Percentiles rank a stretch among this genome's conserved stretches.
Conservation (phyloP, 1,140 invertebrate species). For the Neotoxoptera formosana region DNA sequence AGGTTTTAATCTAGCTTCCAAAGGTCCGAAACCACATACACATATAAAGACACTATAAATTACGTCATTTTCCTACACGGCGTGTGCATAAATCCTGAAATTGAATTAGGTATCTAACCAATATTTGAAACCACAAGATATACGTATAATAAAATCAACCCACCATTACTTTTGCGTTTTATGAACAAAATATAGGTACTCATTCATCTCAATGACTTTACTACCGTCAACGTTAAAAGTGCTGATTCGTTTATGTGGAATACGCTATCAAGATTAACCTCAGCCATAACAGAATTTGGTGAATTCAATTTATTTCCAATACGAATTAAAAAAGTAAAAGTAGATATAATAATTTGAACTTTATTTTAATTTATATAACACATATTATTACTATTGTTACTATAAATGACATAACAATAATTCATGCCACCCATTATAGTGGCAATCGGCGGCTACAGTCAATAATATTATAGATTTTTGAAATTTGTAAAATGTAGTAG, state of each 20-base stretch:
- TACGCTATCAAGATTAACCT: background rate
- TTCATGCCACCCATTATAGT: background rate
- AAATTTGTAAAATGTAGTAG: background rate
- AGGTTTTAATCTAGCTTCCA: no score
- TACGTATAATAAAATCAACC: no score
- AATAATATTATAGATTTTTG: background rate
- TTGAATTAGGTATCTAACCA: background rate
- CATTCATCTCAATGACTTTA: no score
- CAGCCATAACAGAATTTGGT: background rate
- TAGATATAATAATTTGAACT: background rate
- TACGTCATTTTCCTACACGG: no score
- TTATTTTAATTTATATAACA: no score
- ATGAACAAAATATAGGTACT: background rate
- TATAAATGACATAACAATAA: no score
- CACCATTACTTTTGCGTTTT: background rate
- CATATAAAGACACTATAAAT: no score
- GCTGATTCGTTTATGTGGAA: background rate
- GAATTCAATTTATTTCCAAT: background rate
- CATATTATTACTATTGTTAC: no score
- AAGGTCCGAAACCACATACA: no score
- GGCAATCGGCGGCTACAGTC: background rate
- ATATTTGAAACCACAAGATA: background rate
- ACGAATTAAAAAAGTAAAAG: background rate
- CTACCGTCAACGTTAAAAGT: background rate
- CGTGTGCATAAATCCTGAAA: background rate